phyloP scores from a whole-genome alignment of 2,797 vertebrate genomes.

The Poecilia picta region DNA sequence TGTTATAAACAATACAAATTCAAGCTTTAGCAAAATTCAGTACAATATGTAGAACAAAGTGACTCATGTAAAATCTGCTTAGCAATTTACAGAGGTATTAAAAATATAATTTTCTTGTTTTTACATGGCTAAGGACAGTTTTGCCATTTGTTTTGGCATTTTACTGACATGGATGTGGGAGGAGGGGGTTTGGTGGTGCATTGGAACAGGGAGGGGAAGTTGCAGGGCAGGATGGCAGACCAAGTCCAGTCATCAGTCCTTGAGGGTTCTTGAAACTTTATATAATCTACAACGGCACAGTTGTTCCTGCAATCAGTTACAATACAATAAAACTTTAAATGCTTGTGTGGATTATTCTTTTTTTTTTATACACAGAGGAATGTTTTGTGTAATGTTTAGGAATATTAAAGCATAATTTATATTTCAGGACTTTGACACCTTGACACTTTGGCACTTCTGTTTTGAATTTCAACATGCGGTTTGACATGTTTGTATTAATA shows the following conservation, averaged over 20 bases:
- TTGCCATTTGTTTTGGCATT: not conserved
- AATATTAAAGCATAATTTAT: constrained; percentile 85
- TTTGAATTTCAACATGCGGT: constrained; percentile 85
- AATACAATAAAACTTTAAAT: constrained; percentile 74
- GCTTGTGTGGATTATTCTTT: constrained; percentile 56
- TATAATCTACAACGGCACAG: constrained; percentile 56
- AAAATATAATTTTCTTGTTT: not conserved
- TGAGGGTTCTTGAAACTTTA: constrained; percentile 53
- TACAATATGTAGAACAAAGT: not conserved
- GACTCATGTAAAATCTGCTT: not conserved
- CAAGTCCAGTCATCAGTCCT: constrained; percentile 64
- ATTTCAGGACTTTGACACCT: constrained; percentile 84
- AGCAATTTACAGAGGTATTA: too few species aligned
- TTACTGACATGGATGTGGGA: not conserved
- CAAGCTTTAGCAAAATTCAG: not conserved
- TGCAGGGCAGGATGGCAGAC: constrained; percentile 21
- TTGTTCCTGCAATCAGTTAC: constrained; percentile 57
- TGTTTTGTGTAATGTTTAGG: constrained; percentile 78
- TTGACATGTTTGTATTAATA: constrained; percentile 88
- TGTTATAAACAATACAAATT: not conserved
- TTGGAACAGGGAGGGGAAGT: constrained; percentile 6
- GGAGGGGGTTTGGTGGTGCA: not conserved
- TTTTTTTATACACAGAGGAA: constrained; percentile 68
- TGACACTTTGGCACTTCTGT: constrained; percentile 85
- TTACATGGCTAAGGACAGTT: not conserved